Evolutionary conservation across 1,140 invertebrate genomes (phyloP).

Genomic region (Drosophila carrolli): DNA sequence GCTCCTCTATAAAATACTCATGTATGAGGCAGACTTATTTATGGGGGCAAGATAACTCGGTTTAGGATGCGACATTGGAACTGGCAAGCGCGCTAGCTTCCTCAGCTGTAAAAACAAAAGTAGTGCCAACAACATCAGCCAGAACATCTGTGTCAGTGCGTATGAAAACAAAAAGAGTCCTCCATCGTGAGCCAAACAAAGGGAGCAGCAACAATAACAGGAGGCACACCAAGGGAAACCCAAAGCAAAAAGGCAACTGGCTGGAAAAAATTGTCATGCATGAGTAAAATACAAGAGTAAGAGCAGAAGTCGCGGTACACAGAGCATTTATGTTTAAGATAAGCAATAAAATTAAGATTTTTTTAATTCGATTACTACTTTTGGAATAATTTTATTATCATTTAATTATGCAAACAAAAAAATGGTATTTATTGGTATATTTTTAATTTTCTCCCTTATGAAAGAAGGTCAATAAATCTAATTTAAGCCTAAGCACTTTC

Average conservation of each 20-base stretch:
- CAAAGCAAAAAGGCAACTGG: constrained; percentile 53
- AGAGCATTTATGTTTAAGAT: too few relatives aligned
- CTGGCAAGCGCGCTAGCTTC: constrained; percentile 48
- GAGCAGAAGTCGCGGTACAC: constrained; percentile 8
- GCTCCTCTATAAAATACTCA: constrained; percentile 3
- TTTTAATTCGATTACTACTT: too few relatives aligned
- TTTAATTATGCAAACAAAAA: too few relatives aligned
- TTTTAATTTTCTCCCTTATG: too few relatives aligned
- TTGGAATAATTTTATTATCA: too few relatives aligned
- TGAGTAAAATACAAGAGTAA: constrained; percentile 73
- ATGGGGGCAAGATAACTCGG: constrained; percentile 52
- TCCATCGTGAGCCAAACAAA: constrained; percentile 39
- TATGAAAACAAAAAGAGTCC: constrained; percentile 49
- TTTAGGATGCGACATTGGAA: constrained; percentile 55
- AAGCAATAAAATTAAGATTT: too few relatives aligned
- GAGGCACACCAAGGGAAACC: constrained; percentile 17
- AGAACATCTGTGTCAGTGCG: constrained; percentile 60
- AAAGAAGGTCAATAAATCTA: too few relatives aligned
- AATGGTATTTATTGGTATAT: too few relatives aligned
- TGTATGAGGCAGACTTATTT: constrained; percentile 21
- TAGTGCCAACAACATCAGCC: constrained; percentile 2
- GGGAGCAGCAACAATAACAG: constrained; percentile 27
- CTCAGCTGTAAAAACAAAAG: constrained; percentile 68
- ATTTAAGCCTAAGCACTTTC: too few relatives aligned
- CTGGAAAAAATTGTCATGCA: constrained; percentile 76